These are phyloP conservation scores for Sparus aurata DNA, from an alignment of 2,797 vertebrate species.

Conservation along the genomic window DNA sequence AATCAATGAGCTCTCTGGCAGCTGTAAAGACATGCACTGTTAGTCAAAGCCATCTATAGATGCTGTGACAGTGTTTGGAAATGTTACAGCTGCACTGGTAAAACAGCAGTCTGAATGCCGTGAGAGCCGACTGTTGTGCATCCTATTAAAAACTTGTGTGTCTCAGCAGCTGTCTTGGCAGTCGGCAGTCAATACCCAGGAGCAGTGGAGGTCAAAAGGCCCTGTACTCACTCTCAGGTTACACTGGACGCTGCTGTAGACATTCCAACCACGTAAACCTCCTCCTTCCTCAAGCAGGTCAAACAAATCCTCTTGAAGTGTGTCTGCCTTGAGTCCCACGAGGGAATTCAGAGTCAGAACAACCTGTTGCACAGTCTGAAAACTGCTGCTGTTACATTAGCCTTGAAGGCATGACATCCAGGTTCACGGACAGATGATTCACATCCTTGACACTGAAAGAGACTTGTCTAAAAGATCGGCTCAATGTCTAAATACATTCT, in stretches of 20 bases:
- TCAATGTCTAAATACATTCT: background rate
- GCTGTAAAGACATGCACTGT: constrained; percentile 24
- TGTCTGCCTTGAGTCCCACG: constrained; percentile 30
- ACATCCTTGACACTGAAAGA: constrained; percentile 8
- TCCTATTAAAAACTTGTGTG: constrained; percentile 52
- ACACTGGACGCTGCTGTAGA: constrained; percentile 37
- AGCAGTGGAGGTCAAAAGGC: constrained; percentile 54
- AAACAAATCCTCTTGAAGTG: constrained; percentile 62
- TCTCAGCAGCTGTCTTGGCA: constrained; percentile 62
- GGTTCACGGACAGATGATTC: constrained; percentile 24
- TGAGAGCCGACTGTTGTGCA: constrained; percentile 27
- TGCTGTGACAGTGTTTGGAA: constrained; percentile 21
- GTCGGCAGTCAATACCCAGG: constrained; percentile 56
- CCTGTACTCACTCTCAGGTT: constrained; percentile 55
- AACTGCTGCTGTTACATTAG: constrained; percentile 26
- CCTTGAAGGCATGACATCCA: background rate
- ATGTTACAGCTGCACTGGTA: constrained; percentile 34
- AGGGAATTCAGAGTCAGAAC: constrained; percentile 20
- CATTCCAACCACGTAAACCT: constrained; percentile 54
- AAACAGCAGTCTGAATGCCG: constrained; percentile 16
- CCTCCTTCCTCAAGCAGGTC: constrained; percentile 51
- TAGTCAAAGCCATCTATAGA: constrained; percentile 19
- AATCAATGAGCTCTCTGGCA: constrained; percentile 16
- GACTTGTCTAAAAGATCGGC: background rate
- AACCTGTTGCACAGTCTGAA: constrained; percentile 43